These are phyloP conservation scores for Intellagama lesueurii DNA, from an alignment of 2,797 vertebrate species.

Conservation along the genomic window DNA sequence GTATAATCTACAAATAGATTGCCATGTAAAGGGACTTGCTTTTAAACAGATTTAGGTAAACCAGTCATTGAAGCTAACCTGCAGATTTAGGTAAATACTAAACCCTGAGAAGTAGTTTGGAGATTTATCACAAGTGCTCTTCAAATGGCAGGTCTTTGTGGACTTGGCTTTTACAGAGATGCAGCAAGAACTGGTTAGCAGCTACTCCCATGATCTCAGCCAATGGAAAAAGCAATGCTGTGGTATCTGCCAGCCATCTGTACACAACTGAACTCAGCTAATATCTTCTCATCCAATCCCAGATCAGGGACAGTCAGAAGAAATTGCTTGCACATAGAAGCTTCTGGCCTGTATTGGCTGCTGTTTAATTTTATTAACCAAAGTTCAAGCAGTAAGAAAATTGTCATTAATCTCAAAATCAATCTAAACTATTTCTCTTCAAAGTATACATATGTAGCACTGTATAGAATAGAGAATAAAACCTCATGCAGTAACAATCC, in stretches of 20 bases:
- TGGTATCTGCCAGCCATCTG: background rate
- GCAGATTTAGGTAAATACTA: background rate
- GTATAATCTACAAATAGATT: no score
- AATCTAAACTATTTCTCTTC: no score
- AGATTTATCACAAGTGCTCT: background rate
- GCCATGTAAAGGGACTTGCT: no score
- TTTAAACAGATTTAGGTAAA: no score
- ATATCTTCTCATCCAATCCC: background rate
- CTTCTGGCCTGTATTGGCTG: background rate
- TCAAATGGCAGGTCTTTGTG: background rate
- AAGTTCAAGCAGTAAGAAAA: background rate
- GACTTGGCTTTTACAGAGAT: background rate
- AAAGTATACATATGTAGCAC: background rate
- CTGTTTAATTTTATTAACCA: background rate
- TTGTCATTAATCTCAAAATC: background rate
- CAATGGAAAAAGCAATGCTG: background rate
- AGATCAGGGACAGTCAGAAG: background rate
- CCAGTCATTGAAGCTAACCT: no score
- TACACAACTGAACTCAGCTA: background rate
- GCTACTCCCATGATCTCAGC: background rate
- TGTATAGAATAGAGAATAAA: background rate
- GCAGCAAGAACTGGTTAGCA: background rate
- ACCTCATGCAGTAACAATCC: background rate
- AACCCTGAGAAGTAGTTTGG: background rate
- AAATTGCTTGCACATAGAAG: background rate